These are phyloP conservation scores for Potamilus streckersoni DNA, from an alignment of 1,140 invertebrate species.

Conservation along the genomic window DNA sequence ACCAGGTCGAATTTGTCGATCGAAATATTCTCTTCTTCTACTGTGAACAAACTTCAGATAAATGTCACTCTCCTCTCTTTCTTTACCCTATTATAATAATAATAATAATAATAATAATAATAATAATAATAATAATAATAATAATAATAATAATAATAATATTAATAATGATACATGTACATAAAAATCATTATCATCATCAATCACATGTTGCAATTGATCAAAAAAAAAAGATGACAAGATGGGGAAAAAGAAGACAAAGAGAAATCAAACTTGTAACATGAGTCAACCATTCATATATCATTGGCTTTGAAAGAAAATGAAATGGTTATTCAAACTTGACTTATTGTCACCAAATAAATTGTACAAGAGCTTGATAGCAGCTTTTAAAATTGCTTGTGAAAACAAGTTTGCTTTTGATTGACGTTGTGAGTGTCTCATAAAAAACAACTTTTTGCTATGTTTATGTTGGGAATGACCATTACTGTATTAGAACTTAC, in stretches of 20 bases:
- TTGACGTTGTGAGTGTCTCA: too few relatives aligned
- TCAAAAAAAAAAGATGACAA: neutral
- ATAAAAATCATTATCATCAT: neutral
- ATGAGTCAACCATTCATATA: too few relatives aligned
- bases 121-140: neutral
- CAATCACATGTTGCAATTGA: neutral
- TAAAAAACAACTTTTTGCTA: too few relatives aligned
- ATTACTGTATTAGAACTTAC: too few relatives aligned
- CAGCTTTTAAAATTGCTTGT: too few relatives aligned
- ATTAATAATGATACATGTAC: neutral
- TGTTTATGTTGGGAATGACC: too few relatives aligned
- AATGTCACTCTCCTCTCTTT: conserved; percentile 37
- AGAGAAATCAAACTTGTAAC: neutral
- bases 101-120: conserved; percentile 1
- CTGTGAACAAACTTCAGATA: conserved; percentile 57
- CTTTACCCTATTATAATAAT: conserved; percentile 29
- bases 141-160: conserved; percentile 9
- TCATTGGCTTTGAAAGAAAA: too few relatives aligned
- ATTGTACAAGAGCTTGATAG: too few relatives aligned
- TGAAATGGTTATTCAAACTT: too few relatives aligned
- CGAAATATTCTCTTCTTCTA: conserved; percentile 41
- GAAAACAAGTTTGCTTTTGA: too few relatives aligned
- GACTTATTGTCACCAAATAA: too few relatives aligned
- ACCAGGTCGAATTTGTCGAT: conserved; percentile 63
- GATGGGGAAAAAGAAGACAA: neutral